phyloP scores from a whole-genome alignment of 2,113 vertebrate species.

The Hemiprocne comata region DNA sequence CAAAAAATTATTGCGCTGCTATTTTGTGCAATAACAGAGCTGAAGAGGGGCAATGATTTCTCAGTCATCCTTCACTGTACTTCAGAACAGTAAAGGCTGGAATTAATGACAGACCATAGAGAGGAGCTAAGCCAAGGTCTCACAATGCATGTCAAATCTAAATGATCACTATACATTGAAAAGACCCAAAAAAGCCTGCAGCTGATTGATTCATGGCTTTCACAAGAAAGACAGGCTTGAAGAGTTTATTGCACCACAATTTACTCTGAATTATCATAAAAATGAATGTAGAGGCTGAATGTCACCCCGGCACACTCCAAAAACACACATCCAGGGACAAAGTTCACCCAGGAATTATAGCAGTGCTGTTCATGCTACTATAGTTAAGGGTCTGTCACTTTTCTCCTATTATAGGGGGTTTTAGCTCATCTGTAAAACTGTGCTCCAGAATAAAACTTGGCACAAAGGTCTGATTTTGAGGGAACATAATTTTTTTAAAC shows the following conservation, averaged over 20 bases:
- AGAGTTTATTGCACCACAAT: constrained; percentile 88
- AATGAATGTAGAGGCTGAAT: constrained; percentile 81
- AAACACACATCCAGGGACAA: constrained; percentile 79
- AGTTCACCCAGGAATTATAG: constrained; percentile 74
- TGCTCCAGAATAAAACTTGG: constrained; percentile 48
- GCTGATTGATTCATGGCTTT: constrained; percentile 95
- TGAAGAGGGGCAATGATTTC: constrained; percentile 92
- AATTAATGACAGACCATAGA: constrained; percentile 91
- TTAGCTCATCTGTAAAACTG: constrained; percentile 52
- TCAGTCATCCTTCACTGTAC: constrained; percentile 96
- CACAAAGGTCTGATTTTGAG: constrained; percentile 53
- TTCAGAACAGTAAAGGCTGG: constrained; percentile 91
- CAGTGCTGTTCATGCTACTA: constrained; percentile 43
- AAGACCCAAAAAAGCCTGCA: constrained; percentile 82
- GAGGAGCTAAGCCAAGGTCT: constrained; percentile 87
- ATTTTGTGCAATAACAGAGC: constrained; percentile 93
- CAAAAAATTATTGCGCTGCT: constrained; percentile 94
- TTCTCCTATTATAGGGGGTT: constrained; percentile 38
- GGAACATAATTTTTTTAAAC: constrained; percentile 62
- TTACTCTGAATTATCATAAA: constrained; percentile 88
- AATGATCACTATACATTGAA: constrained; percentile 89
- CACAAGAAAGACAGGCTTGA: constrained; percentile 88
- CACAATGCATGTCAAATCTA: constrained; percentile 93
- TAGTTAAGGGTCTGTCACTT: constrained; percentile 57
- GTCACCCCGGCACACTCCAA: constrained; percentile 80